Evolutionary conservation across 2,888 invertebrate genomes (phyloP).

Genomic region (Torymus aiolomorphi): DNA sequence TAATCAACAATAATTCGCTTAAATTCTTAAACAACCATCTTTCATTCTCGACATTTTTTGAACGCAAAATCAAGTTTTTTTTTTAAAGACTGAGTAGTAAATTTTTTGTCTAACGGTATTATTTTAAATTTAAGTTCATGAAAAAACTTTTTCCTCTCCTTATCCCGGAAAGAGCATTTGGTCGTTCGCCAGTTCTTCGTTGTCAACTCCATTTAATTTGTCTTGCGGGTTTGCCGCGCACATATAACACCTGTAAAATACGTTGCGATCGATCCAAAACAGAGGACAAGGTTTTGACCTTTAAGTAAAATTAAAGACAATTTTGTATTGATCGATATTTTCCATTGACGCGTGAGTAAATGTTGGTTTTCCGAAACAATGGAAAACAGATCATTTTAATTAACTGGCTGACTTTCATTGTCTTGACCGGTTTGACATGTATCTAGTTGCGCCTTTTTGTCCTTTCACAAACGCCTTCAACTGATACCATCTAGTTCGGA

Average conservation of each 20-base stretch:
- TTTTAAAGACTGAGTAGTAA: too few relatives aligned
- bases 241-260: conserved; percentile 34
- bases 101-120: too few relatives aligned
- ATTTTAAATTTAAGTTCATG: not conserved
- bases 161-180: conserved; percentile 7
- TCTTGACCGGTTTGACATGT: too few relatives aligned
- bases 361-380: conserved; percentile 7
- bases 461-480: too few relatives aligned
- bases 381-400: not conserved
- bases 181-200: conserved; percentile 22
- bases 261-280: conserved; percentile 15
- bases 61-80: too few relatives aligned
- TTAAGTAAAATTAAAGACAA: not conserved
- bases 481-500: too few relatives aligned
- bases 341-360: not conserved
- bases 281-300: conserved; percentile 31
- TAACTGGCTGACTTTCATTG: not conserved
- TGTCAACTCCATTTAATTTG: conserved; percentile 27
- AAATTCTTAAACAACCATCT: not conserved
- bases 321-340: conserved; percentile 1
- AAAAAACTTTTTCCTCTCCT: not conserved
- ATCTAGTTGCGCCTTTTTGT: too few relatives aligned
- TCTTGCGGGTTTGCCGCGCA: not conserved
- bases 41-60: not conserved
- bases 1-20: too few relatives aligned